Percentiles rank a stretch among this genome's conserved stretches.
Evolutionary conservation across 2,113 vertebrate species (phyloP).

Genomic region (Falcunculus frontatus): DNA sequence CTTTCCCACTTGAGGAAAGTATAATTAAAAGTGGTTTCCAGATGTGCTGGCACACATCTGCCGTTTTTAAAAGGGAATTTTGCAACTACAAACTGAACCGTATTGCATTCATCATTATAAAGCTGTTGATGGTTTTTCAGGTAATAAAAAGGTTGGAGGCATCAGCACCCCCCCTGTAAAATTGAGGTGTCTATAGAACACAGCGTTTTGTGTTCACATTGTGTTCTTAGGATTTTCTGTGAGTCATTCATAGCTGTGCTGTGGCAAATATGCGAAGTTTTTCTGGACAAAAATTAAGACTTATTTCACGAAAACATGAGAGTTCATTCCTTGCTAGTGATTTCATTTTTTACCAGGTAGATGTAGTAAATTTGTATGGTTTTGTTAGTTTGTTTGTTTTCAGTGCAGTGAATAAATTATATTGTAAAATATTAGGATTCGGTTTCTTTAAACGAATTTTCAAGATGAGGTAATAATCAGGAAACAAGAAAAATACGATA

Average conservation of each 20-base stretch:
- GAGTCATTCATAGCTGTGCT: neutral
- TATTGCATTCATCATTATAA: conserved; percentile 7
- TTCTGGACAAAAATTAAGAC: neutral
- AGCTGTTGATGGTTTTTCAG: conserved; percentile 54
- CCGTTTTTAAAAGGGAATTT: conserved; percentile 13
- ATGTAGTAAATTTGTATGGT: neutral
- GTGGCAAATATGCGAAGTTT: neutral
- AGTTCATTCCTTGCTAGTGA: neutral
- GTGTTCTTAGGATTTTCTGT: neutral
- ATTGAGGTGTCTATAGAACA: neutral
- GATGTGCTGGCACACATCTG: conserved; percentile 60
- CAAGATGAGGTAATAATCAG: neutral
- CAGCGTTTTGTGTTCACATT: neutral
- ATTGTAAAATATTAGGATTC: neutral
- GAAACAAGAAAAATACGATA: neutral
- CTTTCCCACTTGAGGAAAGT: conserved; percentile 48
- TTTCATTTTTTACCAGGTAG: neutral
- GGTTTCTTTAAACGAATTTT: neutral
- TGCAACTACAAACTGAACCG: conserved; percentile 12
- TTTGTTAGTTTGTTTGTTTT: neutral
- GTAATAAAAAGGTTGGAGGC: conserved; percentile 31
- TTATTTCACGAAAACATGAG: neutral
- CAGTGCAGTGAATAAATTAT: neutral
- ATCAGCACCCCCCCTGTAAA: conserved; percentile 3
- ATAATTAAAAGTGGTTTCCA: conserved; percentile 69